Percentiles rank a stretch among this genome's conserved stretches.
Conservation (phyloP, 2,797 vertebrate species). For the Pseudomugil gertrudae region DNA sequence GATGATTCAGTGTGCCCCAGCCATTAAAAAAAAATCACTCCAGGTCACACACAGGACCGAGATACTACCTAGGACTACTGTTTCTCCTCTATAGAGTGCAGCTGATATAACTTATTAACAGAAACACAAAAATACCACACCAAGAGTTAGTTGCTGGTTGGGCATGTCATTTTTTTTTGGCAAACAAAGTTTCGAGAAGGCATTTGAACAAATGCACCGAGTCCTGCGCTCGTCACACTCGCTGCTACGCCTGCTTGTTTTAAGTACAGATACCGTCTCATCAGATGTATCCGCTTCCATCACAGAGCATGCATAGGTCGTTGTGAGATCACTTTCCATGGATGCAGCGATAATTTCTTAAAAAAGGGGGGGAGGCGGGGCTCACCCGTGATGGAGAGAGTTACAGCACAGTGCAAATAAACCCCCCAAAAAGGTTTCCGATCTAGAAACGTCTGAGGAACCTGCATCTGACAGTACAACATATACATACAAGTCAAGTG, state of each 20-base stretch:
- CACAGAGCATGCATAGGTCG: slow-evolving; percentile 86
- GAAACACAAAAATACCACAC: slow-evolving; percentile 68
- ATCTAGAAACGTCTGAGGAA: slow-evolving; percentile 44
- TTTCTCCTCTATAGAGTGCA: slow-evolving; percentile 70
- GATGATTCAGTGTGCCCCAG: slow-evolving; percentile 60
- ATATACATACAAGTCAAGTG: slow-evolving; percentile 70
- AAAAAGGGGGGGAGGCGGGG: slow-evolving; percentile 27
- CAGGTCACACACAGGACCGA: slow-evolving; percentile 60
- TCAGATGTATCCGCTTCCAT: slow-evolving; percentile 76
- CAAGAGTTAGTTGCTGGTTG: slow-evolving; percentile 80
- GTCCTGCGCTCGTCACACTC: slow-evolving; percentile 57
- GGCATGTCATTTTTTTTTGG: slow-evolving; percentile 73
- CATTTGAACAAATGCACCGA: slow-evolving; percentile 54
- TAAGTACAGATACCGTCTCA: slow-evolving; percentile 72
- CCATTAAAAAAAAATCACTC: slow-evolving; percentile 52
- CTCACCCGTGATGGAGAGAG: slow-evolving; percentile 36
- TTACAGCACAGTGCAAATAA: slow-evolving; percentile 77
- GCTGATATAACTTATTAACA: slow-evolving; percentile 73
- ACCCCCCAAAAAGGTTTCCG: slow-evolving; percentile 34
- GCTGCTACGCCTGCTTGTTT: slow-evolving; percentile 52
- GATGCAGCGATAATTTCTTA: slow-evolving; percentile 56
- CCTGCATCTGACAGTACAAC: slow-evolving; percentile 62
- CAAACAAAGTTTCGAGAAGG: slow-evolving; percentile 76
- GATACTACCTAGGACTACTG: slow-evolving; percentile 64
- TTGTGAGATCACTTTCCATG: slow-evolving; percentile 58